phyloP scores from a whole-genome alignment of 2,797 vertebrate species.

The Ataeniobius toweri region DNA sequence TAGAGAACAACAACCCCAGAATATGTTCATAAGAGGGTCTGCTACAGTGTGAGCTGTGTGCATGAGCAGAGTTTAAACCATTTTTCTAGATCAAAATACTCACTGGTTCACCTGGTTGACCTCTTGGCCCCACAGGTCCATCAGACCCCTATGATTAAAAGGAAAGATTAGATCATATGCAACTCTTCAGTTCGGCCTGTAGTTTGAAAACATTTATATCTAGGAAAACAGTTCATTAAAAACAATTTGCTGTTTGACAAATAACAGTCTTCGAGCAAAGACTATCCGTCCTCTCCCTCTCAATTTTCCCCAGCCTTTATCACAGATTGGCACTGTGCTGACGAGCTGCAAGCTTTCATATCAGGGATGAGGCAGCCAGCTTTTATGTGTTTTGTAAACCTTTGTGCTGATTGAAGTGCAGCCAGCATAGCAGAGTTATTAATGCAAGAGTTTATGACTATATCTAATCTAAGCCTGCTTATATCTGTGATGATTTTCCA shows the following conservation, averaged over 20 bases:
- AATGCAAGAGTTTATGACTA: constrained; percentile 43
- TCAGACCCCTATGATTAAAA: constrained; percentile 81
- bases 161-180: constrained; percentile 30
- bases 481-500: constrained; percentile 31
- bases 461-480: constrained; percentile 43
- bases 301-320: constrained; percentile 36
- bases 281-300: constrained; percentile 36
- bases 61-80: neutral
- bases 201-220: constrained; percentile 46
- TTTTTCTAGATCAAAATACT: constrained; percentile 67
- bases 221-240: constrained; percentile 62
- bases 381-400: constrained; percentile 48
- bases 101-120: constrained; percentile 92
- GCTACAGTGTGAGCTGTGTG: neutral
- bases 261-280: constrained; percentile 59
- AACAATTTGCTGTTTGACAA: constrained; percentile 54
- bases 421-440: constrained; percentile 20
- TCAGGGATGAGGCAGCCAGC: constrained; percentile 31
- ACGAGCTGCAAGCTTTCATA: constrained; percentile 48
- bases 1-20: neutral
- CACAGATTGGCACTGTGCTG: constrained; percentile 47
- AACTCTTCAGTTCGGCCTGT: constrained; percentile 27
- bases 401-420: constrained; percentile 32
- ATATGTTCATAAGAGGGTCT: neutral
- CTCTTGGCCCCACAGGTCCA: constrained; percentile 87